Conservation (phyloP, 2,113 vertebrate genomes). For the Thamnaconus septentrionalis region DNA sequence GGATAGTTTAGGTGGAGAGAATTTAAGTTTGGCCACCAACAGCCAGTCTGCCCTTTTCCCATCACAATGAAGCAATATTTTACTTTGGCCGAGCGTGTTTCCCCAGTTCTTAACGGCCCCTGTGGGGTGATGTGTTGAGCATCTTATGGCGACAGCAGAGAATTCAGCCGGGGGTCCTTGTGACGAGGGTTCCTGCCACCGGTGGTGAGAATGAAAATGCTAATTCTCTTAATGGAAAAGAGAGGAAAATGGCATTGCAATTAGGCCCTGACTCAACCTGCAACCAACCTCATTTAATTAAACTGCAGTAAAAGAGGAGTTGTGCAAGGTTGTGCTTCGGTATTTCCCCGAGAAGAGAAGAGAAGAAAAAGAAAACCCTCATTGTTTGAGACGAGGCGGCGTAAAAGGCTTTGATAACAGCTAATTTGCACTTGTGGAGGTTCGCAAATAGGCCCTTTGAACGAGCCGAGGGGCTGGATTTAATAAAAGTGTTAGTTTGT, state of each 20-base stretch:
- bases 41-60: too few species aligned
- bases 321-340: conserved; percentile 19
- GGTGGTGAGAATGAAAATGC: neutral
- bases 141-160: too few species aligned
- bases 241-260: conserved; percentile 14
- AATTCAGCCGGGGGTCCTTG: too few species aligned
- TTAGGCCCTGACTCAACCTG: conserved; percentile 11
- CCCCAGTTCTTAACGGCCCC: too few species aligned
- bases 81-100: too few species aligned
- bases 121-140: too few species aligned
- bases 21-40: too few species aligned
- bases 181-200: neutral
- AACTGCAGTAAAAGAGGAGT: conserved; percentile 4
- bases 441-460: neutral
- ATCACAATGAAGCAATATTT: too few species aligned
- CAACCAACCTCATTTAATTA: conserved; percentile 29
- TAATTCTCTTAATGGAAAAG: neutral
- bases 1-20: too few species aligned
- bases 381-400: conserved; percentile 16
- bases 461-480: neutral
- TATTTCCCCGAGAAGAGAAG: conserved; percentile 4
- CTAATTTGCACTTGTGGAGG: neutral
- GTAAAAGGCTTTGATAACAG: conserved; percentile 14
- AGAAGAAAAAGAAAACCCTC: neutral
- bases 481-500: conserved; percentile 9